Conservation (phyloP, 2,113 vertebrate species). For the Sebastes fasciatus region DNA sequence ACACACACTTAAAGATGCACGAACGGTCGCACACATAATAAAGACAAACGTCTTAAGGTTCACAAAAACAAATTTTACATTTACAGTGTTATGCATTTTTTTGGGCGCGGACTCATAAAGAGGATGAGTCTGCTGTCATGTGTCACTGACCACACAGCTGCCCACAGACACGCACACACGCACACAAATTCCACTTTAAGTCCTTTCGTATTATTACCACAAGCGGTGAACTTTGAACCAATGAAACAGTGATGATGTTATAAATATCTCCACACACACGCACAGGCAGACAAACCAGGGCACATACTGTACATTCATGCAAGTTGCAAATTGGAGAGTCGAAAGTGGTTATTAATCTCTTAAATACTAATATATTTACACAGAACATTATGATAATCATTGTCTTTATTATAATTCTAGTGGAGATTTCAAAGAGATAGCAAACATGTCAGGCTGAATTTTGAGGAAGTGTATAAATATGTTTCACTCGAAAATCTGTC, state of each 20-base stretch:
- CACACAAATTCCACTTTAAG: neutral
- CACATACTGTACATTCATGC: neutral
- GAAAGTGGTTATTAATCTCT: neutral
- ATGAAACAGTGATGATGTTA: conserved; percentile 7
- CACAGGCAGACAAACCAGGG: neutral
- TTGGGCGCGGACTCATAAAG: conserved; percentile 29
- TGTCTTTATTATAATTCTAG: no score
- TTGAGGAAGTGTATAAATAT: no score
- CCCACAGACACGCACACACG: conserved; percentile 11
- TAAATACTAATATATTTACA: neutral
- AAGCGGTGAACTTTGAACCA: neutral
- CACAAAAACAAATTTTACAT: conserved; percentile 34
- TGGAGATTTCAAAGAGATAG: no score
- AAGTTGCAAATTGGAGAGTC: neutral
- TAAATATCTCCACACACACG: conserved; percentile 8
- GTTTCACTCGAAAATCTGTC: no score
- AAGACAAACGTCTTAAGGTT: neutral
- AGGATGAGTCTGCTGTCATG: conserved; percentile 57
- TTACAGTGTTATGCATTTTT: conserved; percentile 18
- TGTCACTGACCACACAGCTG: conserved; percentile 42
- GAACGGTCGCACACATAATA: neutral
- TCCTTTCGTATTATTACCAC: conserved; percentile 23
- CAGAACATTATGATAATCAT: no score
- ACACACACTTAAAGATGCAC: neutral
- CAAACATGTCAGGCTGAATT: no score